Evolutionary conservation across 1,140 invertebrate species (phyloP), one percentile per base, ranked within the genome.

Genomic region (Batillaria attramentaria): DNA sequence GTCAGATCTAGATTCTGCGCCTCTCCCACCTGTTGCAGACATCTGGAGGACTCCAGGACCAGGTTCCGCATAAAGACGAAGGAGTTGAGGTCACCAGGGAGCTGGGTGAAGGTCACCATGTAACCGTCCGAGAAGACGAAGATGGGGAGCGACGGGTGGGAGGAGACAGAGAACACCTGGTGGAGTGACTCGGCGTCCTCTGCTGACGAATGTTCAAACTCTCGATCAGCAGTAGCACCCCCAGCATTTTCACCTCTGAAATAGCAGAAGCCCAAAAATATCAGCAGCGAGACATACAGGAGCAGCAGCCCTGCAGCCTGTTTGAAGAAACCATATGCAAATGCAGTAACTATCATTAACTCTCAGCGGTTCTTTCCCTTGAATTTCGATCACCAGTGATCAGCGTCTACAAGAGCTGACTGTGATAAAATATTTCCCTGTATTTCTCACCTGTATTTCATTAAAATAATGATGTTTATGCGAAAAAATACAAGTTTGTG

Each of bases 41-140:
- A 83, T 69, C 83, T 80, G 13, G 86, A 83, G 13, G 89, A 89
- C 31, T 86, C 83, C 28, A 86, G 33, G 13, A 90, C 84, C 46
- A 88, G 77, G 33, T 86, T 86, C 54, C 84, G 79, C 85, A 90
- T 87, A 75, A 89, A 75, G 24, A 80, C 81, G 33, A 88, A 54
- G 65, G 79, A 81, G 16, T 83, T 87, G 24, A 87, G 54, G 16
- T 90, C 87, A 18, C 69, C 78, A 18, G 84, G 85, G 4, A 89
- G 79, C 69, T 88, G 85, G 8, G 81, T 69, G 8, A 89, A 83
- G 2, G 89, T 90, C 0, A 91, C 89, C 77, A 90, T 80, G 83
- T 86, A 91, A 10, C 90, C 90, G 84, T 91, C 90, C 8, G 88
- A 90, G 78, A 87, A 90, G 3, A 90, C 83, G n/a, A 91, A 68